A percentile compares a stretch with the other conserved stretches of the same genome.
Conservation (phyloP, 2,888 invertebrate genomes). For the Apamea epomidion region DNA sequence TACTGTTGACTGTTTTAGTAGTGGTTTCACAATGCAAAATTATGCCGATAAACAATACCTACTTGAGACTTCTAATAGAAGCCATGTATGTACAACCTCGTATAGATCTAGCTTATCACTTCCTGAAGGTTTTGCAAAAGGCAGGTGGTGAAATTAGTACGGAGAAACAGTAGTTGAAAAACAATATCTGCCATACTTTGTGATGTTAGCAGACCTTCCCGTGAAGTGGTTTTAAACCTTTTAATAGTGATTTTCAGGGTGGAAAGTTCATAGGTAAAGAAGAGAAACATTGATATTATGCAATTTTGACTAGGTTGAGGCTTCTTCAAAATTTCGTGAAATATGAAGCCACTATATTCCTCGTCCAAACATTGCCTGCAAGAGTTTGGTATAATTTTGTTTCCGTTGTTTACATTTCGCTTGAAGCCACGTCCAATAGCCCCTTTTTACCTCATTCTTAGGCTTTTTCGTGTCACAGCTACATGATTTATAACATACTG, state of each 20-base stretch:
- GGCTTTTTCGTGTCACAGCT: slow-evolving; percentile 60
- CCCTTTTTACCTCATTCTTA: slow-evolving; percentile 50
- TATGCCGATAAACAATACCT: neutral
- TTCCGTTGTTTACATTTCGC: slow-evolving; percentile 58
- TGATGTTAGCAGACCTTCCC: neutral
- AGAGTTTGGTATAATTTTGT: slow-evolving; percentile 57
- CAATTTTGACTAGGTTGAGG: neutral
- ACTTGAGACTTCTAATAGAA: neutral
- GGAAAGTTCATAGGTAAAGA: neutral
- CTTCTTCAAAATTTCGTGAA: slow-evolving; percentile 12
- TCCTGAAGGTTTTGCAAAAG: neutral
- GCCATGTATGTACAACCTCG: neutral
- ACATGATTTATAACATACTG: slow-evolving; percentile 64
- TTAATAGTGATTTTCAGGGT: neutral
- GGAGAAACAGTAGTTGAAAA: neutral
- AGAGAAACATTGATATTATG: neutral
- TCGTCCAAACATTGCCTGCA: slow-evolving; percentile 32
- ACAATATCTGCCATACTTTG: neutral
- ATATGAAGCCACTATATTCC: slow-evolving; percentile 26
- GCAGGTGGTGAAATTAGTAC: neutral
- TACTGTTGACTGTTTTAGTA: neutral
- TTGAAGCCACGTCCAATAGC: slow-evolving; percentile 44
- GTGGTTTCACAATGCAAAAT: neutral
- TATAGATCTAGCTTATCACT: neutral
- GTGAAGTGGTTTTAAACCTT: neutral